Conservation (phyloP, 2,113 vertebrate species). For the Epinephelus fuscoguttatus region DNA sequence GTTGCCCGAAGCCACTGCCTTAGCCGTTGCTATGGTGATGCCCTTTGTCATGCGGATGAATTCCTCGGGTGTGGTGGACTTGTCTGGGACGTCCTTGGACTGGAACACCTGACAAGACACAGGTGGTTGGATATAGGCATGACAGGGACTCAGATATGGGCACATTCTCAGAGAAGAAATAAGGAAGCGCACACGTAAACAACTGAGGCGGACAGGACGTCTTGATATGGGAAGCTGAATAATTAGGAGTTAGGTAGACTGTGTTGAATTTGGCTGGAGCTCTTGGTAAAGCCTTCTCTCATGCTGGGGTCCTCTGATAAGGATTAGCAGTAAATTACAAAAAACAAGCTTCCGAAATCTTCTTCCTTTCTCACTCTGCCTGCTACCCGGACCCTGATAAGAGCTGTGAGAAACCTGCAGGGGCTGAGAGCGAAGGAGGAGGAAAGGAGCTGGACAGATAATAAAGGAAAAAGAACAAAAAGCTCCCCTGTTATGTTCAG, state of each 20-base stretch:
- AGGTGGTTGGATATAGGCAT: background rate
- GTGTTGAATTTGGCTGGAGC: constrained; percentile 27
- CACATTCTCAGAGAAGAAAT: constrained; percentile 1
- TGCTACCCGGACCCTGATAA: constrained; percentile 55
- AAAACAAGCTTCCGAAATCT: constrained; percentile 55
- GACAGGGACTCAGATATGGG: background rate
- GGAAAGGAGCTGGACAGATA: constrained; percentile 45
- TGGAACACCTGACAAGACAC: constrained; percentile 90
- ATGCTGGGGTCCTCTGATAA: constrained; percentile 50
- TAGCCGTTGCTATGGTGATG: constrained; percentile 97
- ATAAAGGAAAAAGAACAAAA: constrained; percentile 56
- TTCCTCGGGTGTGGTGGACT: constrained; percentile 93
- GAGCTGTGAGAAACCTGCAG: constrained; percentile 61
- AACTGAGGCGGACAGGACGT: background rate
- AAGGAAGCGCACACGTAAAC: background rate
- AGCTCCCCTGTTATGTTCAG: constrained; percentile 31
- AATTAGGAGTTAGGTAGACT: constrained; percentile 27
- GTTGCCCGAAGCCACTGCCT: constrained; percentile 98
- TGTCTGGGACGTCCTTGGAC: constrained; percentile 93
- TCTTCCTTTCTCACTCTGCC: constrained; percentile 47
- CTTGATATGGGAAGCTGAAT: constrained; percentile 1
- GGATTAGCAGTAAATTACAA: constrained; percentile 56
- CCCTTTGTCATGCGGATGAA: constrained; percentile 99
- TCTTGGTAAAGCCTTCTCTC: constrained; percentile 35
- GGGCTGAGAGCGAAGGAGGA: constrained; percentile 31